Base-by-base conservation (phyloP, 2,888 invertebrate species). In the Uropetala carovei region DNA sequence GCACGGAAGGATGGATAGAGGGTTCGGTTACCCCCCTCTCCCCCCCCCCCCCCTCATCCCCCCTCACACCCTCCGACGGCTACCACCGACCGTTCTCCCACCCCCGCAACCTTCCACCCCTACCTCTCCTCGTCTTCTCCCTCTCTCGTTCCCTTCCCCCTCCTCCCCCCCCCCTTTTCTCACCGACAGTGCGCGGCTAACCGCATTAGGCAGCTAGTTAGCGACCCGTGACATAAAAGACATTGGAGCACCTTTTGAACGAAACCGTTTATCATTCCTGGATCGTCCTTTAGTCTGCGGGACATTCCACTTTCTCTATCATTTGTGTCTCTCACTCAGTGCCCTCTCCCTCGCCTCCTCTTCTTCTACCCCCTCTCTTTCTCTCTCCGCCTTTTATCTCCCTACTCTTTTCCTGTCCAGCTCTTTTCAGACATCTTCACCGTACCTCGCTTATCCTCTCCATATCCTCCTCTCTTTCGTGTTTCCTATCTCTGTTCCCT, bases 191-290 rank as follows among this genome's bases (percentile, higher is more conserved):
- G 43, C 75, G 75, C 22, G 75, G 75, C 75, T 27, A 75, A 75
- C 75, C 75, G 75, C 75, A 75, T 75, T 75, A 75, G 75, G 75
- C 75, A 75, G 75, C 22, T 75, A 75, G 75, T 75, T 75, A 75
- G 75, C 75, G 75, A 22, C 27, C 75, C 75, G 27, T 75, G 75
- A 75, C 75, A 75, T 75, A 27, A 75, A 75, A 75, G 75, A 75
- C 75, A 75, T 75, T 27, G 22, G 75, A 75, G 75, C 60, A 64
- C 60, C 89, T 64, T 89, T 64, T 64, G 60, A 86, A 30, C 86
- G 27, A 27, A 30, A 64, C 64, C 89, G 64, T 89, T 89, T 56
- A 43, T 89, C 89, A 89, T 68, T 86, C 89, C 30, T 0, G 64
- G n/a, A 64, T 64, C 64, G n/a, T 27, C 75, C 75, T 75, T 64